Base-by-base conservation (phyloP, 92 coral and sea anemone genomes). In the Micromussa lordhowensis region DNA sequence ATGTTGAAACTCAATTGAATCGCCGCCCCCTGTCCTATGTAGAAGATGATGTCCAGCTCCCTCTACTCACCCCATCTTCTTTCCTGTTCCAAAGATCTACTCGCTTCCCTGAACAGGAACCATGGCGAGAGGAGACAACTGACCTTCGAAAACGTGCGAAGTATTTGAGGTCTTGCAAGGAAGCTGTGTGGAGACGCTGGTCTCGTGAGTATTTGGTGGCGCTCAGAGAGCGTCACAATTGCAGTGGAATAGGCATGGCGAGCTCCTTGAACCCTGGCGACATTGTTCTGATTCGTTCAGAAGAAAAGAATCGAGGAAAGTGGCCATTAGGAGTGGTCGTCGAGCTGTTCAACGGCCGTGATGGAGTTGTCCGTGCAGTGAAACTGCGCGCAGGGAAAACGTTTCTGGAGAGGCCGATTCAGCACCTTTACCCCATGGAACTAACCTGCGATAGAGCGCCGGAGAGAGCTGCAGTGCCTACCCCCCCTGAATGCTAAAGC, bases 111-210 rank as follows among this genome's bases (percentile, higher is more conserved):
- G 88, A 85, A 34, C 59, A 34, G 35, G 74, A 85, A 29, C 75
- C 88, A n/a, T 75, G 82, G 81, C 55, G 75, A 28, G 88, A 85
- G 66, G 75, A 85, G 26, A 61, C 58, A 49, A 18, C 32, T 22
- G 81, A 55, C 24, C 81, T 59, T 36, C 57, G 88, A 18, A 85
- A 76, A 54, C 21, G 88, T 22, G 82, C 82, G 3, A 55, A 44
- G 29, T 63, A 85, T 40, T 74, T 85, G 7, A 77, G 34, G 48
- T 3, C 76, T 14, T 76, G 91, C 68, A 88, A 88, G 71, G 88
- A 88, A 8, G 66, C 88, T n/a, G 68, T 82, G 31, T 82, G 88
- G 91, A 88, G 82, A 61, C 91, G 79, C 30, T 88, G 83, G 88
- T 82, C 71, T 4, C 40, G 83, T 2, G 88, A 59, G 28, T 35